Conservation (phyloP, 2,113 vertebrate genomes). For the Gracilinanus agilis region DNA sequence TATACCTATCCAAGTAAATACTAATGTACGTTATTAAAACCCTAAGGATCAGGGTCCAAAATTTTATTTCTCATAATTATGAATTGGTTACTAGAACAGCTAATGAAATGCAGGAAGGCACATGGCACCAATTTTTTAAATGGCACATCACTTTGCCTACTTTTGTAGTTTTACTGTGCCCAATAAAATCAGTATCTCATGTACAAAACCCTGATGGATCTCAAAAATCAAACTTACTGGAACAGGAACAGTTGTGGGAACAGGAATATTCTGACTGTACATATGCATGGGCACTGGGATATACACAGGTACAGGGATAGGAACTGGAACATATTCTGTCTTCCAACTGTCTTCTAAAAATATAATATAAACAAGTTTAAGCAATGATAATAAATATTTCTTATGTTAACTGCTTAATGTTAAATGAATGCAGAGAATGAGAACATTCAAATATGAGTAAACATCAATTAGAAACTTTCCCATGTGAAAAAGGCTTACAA, state of each 20-base stretch:
- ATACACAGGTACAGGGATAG: conserved; percentile 96
- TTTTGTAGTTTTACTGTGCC: neutral
- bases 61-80: neutral
- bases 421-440: conserved; percentile 17
- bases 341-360: conserved; percentile 91
- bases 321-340: conserved; percentile 95
- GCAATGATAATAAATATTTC: conserved; percentile 57
- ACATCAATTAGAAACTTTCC: neutral
- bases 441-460: neutral
- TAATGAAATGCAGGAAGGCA: neutral
- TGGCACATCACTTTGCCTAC: neutral
- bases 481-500: neutral
- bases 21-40: no score
- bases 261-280: conserved; percentile 94
- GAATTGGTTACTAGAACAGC: neutral
- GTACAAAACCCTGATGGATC: neutral
- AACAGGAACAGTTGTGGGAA: conserved; percentile 91
- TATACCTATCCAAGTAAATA: no score
- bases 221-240: conserved; percentile 89
- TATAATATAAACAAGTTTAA: conserved; percentile 36
- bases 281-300: conserved; percentile 98
- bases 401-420: conserved; percentile 41
- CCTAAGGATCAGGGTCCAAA: no score
- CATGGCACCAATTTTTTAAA: neutral
- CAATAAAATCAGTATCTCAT: neutral